A percentile compares a stretch with the other conserved stretches of the same genome.
Conservation (phyloP, 2,113 vertebrate genomes). For the Larimichthys crocea region DNA sequence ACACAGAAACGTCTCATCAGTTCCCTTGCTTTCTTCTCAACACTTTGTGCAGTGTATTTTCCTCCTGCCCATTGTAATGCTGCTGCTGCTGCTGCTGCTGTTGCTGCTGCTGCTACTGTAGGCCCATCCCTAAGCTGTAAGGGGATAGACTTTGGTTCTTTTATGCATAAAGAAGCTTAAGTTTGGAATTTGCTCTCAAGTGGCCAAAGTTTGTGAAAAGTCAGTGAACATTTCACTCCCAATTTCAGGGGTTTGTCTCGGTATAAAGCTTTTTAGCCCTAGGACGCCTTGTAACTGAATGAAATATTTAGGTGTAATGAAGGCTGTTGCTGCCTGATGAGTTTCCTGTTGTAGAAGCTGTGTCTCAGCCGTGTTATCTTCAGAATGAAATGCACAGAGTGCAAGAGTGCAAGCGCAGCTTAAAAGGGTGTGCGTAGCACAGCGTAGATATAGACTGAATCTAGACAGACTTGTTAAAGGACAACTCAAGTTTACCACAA, state of each 20-base stretch:
- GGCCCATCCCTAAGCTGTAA: slow-evolving; percentile 63
- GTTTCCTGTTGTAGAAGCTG: background rate
- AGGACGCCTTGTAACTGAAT: slow-evolving; percentile 25
- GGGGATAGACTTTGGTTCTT: slow-evolving; percentile 71
- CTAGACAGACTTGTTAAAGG: background rate
- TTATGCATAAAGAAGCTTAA: slow-evolving; percentile 74
- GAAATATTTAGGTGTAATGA: slow-evolving; percentile 50
- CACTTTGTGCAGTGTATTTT: slow-evolving; percentile 43
- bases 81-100: slow-evolving; percentile 30
- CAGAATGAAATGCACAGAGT: background rate
- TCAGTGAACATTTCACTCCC: slow-evolving; percentile 63
- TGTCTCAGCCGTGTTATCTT: background rate
- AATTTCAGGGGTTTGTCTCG: slow-evolving; percentile 62
- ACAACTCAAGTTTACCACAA: background rate
- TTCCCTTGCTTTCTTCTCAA: slow-evolving; percentile 17
- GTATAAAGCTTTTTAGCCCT: slow-evolving; percentile 46
- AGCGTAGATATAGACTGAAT: too few relatives aligned
- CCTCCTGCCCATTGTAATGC: slow-evolving; percentile 37
- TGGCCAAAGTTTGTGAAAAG: slow-evolving; percentile 69
- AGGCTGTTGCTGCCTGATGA: slow-evolving; percentile 18
- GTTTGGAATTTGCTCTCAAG: slow-evolving; percentile 70
- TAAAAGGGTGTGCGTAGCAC: background rate
- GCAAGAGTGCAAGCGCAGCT: background rate
- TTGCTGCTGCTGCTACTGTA: slow-evolving; percentile 37
- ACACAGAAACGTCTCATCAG: slow-evolving; percentile 13